Percentiles rank a stretch among this genome's conserved stretches.
Conservation (phyloP, 1,140 invertebrate genomes). For the Cydia fagiglandana region DNA sequence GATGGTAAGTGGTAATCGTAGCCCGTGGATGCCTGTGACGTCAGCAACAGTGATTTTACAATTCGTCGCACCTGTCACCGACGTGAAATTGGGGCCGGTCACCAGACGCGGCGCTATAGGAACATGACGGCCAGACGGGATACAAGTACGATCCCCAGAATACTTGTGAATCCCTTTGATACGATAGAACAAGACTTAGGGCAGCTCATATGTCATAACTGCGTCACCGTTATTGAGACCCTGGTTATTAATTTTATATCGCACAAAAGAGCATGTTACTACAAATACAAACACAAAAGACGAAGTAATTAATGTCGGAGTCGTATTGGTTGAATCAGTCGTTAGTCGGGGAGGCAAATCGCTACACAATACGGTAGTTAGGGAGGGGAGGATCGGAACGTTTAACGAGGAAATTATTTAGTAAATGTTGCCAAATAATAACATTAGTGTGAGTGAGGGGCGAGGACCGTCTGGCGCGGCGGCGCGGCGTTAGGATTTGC, state of each 20-base stretch:
- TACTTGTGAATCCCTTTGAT: background rate
- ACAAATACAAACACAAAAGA: slow-evolving; percentile 70
- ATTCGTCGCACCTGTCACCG: too few species aligned
- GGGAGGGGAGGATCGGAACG: slow-evolving; percentile 53
- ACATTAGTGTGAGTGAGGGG: slow-evolving; percentile 66
- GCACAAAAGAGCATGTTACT: slow-evolving; percentile 72
- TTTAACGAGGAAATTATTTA: slow-evolving; percentile 79
- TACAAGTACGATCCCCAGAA: background rate
- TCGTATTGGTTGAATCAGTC: slow-evolving; percentile 61
- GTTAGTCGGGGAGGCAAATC: slow-evolving; percentile 50
- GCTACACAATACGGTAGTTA: slow-evolving; percentile 73
- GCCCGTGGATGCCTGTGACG: too few species aligned
- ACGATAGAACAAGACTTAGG: background rate
- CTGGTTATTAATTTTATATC: slow-evolving; percentile 70
- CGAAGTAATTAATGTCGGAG: slow-evolving; percentile 70
- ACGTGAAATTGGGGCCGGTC: background rate
- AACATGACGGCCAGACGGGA: background rate
- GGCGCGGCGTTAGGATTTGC: slow-evolving; percentile 34
- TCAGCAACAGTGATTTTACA: too few species aligned
- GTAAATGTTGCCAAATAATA: slow-evolving; percentile 78
- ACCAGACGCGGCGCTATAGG: background rate
- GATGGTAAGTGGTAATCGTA: too few species aligned
- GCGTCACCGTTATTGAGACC: slow-evolving; percentile 6
- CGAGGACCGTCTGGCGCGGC: slow-evolving; percentile 40
- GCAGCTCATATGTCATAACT: background rate